Conservation (phyloP, 2,113 vertebrate genomes). For the Tragelaphus buxtoni region DNA sequence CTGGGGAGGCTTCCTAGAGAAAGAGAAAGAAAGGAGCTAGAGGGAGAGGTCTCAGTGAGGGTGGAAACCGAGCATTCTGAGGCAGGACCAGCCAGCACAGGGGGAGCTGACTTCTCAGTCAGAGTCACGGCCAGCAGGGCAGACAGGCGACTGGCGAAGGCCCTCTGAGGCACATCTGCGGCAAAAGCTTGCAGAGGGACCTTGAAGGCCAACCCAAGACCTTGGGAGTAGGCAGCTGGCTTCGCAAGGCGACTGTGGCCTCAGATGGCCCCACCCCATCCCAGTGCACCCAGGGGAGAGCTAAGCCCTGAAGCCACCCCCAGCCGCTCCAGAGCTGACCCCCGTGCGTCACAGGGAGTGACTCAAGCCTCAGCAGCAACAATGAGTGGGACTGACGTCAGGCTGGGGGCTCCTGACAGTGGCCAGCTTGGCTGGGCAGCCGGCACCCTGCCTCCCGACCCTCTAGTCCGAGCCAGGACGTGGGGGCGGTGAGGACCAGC, state of each 20-base stretch:
- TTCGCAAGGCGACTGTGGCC: not conserved
- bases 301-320: constrained; percentile 33
- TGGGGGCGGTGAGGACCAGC: not conserved
- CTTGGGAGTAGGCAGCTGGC: constrained; percentile 60
- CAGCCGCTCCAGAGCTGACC: constrained; percentile 55
- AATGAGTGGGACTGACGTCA: constrained; percentile 62
- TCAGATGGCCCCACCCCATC: constrained; percentile 44
- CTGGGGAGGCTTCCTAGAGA: not conserved
- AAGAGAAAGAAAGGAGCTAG: not conserved
- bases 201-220: constrained; percentile 58
- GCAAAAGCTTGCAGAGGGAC: not conserved
- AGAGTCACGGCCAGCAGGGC: not conserved
- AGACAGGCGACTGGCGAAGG: not conserved
- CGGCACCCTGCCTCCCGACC: constrained; percentile 34
- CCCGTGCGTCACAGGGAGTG: constrained; percentile 63
- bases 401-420: constrained; percentile 37
- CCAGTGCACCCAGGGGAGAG: constrained; percentile 22
- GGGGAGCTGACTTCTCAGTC: not conserved
- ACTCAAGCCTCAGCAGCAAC: constrained; percentile 63
- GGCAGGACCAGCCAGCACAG: not conserved
- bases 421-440: not conserved
- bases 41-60: not conserved
- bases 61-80: not conserved
- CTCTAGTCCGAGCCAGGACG: not conserved
- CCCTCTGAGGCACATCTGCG: not conserved